These are phyloP conservation scores for Micrastur ruficollis DNA, from an alignment of 2,797 vertebrate species.

Conservation along the genomic window DNA sequence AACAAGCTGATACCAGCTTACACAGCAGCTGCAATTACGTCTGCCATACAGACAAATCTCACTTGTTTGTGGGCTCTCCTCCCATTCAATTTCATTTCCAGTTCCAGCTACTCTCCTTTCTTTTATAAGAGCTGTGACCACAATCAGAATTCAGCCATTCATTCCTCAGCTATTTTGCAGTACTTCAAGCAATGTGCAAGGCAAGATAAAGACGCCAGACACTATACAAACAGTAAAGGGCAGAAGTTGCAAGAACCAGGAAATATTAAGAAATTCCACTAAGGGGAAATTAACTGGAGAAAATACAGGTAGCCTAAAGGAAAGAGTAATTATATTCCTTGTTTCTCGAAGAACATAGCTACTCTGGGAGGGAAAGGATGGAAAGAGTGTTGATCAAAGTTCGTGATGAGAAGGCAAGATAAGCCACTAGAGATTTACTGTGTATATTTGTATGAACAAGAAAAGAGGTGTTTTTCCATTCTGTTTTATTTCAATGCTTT, in stretches of 20 bases:
- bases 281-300: background rate
- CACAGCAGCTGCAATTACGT: background rate
- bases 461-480: background rate
- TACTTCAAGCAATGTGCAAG: background rate
- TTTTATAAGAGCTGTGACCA: background rate
- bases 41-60: background rate
- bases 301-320: background rate
- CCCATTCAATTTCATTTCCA: background rate
- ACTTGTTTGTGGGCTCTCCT: background rate
- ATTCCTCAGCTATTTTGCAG: background rate
- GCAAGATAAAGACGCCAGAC: background rate
- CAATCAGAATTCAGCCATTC: background rate
- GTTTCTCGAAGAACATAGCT: background rate
- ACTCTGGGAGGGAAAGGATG: background rate
- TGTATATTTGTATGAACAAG: background rate
- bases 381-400: background rate
- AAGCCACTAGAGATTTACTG: background rate
- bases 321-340: background rate
- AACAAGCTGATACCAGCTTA: background rate
- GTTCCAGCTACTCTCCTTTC: background rate
- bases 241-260: background rate
- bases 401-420: background rate
- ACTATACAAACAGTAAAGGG: background rate
- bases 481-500: slow-evolving; percentile 50
- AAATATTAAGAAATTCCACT: background rate